These are phyloP conservation scores for Polymixis lichenea DNA, from an alignment of 2,888 invertebrate species.

Conservation along the genomic window DNA sequence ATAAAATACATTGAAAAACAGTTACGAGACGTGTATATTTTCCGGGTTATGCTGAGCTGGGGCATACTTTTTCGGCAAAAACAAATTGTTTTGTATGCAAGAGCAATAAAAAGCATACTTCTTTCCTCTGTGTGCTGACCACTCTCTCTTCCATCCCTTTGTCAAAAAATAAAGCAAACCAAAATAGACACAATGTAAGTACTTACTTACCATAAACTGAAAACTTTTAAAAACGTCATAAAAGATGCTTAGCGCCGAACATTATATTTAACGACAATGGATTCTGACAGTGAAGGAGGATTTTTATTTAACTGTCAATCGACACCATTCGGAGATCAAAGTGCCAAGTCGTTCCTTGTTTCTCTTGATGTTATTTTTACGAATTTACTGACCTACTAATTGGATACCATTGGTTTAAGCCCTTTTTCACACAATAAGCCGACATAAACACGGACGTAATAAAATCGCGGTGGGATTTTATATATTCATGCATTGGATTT, in stretches of 20 bases:
- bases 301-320: not conserved
- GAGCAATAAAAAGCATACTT: not conserved
- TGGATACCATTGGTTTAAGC: not conserved
- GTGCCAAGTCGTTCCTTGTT: not conserved
- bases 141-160: not conserved
- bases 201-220: not conserved
- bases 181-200: constrained; percentile 13
- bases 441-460: no score
- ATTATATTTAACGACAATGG: constrained; percentile 29
- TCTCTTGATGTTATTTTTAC: constrained; percentile 18
- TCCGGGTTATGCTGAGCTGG: not conserved
- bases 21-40: not conserved
- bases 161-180: not conserved
- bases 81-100: not conserved
- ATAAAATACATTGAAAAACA: not conserved
- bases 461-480: no score
- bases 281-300: not conserved
- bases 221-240: constrained; percentile 19
- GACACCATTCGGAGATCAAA: constrained; percentile 13
- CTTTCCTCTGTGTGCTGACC: not conserved
- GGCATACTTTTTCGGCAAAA: not conserved
- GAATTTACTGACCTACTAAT: not conserved
- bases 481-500: no score
- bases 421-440: not conserved
- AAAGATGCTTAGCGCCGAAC: constrained; percentile 14